Percentiles rank a stretch among this genome's conserved stretches.
These are phyloP conservation scores for Salminus brasiliensis DNA, from an alignment of 2,113 vertebrate genomes.

Conservation along the genomic window DNA sequence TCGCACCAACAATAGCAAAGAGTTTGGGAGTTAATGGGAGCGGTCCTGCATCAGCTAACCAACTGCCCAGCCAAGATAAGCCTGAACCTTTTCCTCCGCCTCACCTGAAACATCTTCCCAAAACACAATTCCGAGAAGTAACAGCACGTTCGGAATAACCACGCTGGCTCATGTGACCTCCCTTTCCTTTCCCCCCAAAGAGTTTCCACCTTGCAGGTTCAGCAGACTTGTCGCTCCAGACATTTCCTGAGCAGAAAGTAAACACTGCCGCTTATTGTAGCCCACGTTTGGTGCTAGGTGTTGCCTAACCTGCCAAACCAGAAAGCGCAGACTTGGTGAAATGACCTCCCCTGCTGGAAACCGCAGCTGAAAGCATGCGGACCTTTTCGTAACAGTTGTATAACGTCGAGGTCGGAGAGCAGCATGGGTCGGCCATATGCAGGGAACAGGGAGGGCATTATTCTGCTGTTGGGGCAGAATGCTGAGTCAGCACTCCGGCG, in stretches of 20 bases:
- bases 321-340: neutral
- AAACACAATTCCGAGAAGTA: neutral
- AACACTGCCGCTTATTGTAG: constrained; percentile 36
- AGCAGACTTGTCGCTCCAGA: neutral
- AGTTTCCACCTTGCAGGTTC: constrained; percentile 11
- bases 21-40: neutral
- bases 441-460: constrained; percentile 57
- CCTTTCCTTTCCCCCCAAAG: too few relatives aligned
- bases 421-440: constrained; percentile 38
- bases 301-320: neutral
- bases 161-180: constrained; percentile 25
- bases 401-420: constrained; percentile 57
- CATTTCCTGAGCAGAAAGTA: constrained; percentile 26
- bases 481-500: constrained; percentile 9
- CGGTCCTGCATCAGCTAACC: neutral
- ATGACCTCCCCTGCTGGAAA: constrained; percentile 9
- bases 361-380: neutral
- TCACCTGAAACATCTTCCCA: too few relatives aligned
- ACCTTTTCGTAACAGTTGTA: constrained; percentile 7
- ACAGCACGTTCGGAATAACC: constrained; percentile 22
- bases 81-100: too few relatives aligned
- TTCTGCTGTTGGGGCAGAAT: constrained; percentile 13
- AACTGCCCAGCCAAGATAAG: neutral
- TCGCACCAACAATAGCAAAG: neutral
- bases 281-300: neutral